Evolutionary conservation across 2,113 vertebrate genomes (phyloP).

Genomic region (Paracanthobrama guichenoti): DNA sequence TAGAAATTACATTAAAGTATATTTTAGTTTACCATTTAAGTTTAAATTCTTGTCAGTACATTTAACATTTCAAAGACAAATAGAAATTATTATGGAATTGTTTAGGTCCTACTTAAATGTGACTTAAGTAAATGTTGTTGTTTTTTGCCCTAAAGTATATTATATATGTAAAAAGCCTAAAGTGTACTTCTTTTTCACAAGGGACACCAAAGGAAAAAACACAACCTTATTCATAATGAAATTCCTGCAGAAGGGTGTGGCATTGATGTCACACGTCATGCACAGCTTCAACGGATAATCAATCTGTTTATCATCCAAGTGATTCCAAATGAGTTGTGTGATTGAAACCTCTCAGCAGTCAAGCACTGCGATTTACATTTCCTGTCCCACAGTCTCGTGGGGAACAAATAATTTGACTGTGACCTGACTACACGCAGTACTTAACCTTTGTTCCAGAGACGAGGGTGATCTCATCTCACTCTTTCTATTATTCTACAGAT

Average conservation of each 20-base stretch:
- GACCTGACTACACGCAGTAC: slow-evolving; percentile 21
- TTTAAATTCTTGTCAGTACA: too few species aligned
- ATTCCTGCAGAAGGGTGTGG: not conserved
- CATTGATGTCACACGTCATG: not conserved
- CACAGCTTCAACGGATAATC: not conserved
- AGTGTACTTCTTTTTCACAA: not conserved
- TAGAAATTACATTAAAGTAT: too few species aligned
- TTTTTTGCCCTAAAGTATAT: too few species aligned
- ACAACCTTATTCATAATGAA: not conserved
- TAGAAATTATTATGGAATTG: too few species aligned
- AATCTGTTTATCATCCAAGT: not conserved
- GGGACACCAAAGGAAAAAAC: not conserved
- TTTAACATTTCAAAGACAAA: too few species aligned
- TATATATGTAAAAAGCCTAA: too few species aligned
- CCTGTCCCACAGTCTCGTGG: slow-evolving; percentile 1
- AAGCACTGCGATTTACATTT: not conserved
- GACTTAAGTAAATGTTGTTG: too few species aligned
- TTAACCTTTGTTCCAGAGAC: slow-evolving; percentile 45
- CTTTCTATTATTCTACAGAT: slow-evolving; percentile 9
- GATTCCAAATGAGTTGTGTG: not conserved
- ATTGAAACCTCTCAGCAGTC: not conserved
- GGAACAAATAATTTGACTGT: not conserved
- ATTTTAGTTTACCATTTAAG: too few species aligned
- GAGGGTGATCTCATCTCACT: slow-evolving; percentile 25
- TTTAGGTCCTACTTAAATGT: too few species aligned